A percentile compares a stretch with the other conserved stretches of the same genome.
Evolutionary conservation across 2,113 vertebrate genomes (phyloP).

Genomic region (Willisornis vidua): DNA sequence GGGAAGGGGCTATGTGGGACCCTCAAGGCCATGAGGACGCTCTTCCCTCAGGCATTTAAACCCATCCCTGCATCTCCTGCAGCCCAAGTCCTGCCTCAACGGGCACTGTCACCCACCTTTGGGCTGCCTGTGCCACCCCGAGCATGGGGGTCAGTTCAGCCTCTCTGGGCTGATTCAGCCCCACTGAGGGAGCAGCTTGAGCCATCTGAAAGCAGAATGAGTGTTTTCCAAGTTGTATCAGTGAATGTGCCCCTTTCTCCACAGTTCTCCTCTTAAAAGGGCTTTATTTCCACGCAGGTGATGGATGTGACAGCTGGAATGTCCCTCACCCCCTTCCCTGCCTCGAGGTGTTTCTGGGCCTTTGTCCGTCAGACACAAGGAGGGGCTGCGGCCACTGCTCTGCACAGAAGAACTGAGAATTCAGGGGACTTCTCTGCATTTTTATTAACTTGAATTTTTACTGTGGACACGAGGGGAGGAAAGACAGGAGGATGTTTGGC

Average conservation of each 20-base stretch:
- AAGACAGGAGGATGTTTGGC: not conserved
- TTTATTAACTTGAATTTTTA: not conserved
- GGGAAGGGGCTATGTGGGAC: not conserved
- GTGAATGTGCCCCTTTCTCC: not conserved
- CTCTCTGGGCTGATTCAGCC: not conserved
- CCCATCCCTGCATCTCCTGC: not conserved
- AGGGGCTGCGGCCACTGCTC: not conserved
- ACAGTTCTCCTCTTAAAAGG: not conserved
- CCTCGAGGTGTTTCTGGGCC: not conserved
- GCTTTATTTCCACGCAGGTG: not conserved
- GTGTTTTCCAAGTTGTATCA: rapidly evolving
- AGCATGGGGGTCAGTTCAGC: rapidly evolving
- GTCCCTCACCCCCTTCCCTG: not conserved
- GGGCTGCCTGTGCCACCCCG: not conserved
- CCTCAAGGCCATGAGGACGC: not conserved
- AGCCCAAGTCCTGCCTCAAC: rapidly evolving
- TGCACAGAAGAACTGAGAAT: not conserved
- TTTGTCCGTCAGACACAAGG: not conserved
- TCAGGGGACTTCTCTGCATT: not conserved
- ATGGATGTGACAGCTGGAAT: not conserved
- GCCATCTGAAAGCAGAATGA: not conserved
- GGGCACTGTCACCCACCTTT: rapidly evolving
- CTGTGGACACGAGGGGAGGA: not conserved
- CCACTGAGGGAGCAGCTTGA: not conserved
- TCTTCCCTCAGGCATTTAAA: not conserved